phyloP scores from a whole-genome alignment of 2,888 invertebrate species.

The Eupithecia subumbrata region DNA sequence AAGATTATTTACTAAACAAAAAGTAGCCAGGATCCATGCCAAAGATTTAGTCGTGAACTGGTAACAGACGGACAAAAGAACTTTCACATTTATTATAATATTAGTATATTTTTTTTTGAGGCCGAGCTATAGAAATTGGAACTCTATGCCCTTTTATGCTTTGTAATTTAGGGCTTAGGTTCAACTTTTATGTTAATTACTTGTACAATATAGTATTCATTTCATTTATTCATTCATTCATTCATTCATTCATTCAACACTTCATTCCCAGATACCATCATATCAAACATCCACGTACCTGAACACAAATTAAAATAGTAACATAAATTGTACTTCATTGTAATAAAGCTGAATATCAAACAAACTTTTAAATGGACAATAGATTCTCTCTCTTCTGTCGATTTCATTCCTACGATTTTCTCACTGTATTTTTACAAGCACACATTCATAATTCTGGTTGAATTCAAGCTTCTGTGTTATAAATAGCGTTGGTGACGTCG shows the following conservation, averaged over 20 bases:
- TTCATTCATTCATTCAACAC: background rate
- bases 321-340: background rate
- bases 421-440: constrained; percentile 6
- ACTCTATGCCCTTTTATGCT: background rate
- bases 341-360: constrained; percentile 16
- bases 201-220: too few relatives aligned
- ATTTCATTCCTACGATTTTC: background rate
- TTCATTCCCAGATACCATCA: background rate
- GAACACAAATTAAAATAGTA: background rate
- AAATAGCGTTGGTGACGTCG: background rate
- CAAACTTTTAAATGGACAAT: background rate
- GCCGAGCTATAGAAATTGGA: background rate
- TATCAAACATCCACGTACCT: background rate
- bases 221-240: too few relatives aligned
- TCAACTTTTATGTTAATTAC: too few relatives aligned
- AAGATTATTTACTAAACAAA: background rate
- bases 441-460: background rate
- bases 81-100: too few relatives aligned
- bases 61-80: too few relatives aligned
- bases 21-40: too few relatives aligned
- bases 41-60: too few relatives aligned
- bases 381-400: background rate
- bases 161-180: background rate
- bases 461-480: background rate
- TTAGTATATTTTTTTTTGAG: too few relatives aligned